Conservation (phyloP, 2,888 invertebrate genomes). For the Scaeva pyrastri region DNA sequence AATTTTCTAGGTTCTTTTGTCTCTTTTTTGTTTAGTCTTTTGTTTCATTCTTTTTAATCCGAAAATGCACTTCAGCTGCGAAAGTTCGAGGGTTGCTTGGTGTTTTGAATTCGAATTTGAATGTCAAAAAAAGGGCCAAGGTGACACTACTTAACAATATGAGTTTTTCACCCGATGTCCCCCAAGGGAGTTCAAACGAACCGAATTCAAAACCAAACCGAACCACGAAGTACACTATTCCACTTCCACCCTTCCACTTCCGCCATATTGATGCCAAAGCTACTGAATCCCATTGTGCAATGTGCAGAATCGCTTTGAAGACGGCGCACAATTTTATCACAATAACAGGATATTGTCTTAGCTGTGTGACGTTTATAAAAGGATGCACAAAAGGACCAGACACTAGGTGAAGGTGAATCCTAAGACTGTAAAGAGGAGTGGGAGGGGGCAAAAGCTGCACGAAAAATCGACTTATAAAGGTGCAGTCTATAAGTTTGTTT, state of each 20-base stretch:
- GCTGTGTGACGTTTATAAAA: neutral
- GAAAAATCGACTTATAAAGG: too few relatives aligned
- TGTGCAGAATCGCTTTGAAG: slow-evolving; percentile 12
- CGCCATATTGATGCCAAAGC: slow-evolving; percentile 26
- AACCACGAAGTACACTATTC: neutral
- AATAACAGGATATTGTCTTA: slow-evolving; percentile 24
- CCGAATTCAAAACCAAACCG: too few relatives aligned
- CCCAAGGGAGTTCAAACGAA: neutral
- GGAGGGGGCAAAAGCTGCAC: too few relatives aligned
- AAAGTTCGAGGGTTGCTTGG: neutral
- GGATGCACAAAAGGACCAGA: neutral
- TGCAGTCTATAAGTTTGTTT: too few relatives aligned
- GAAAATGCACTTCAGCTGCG: slow-evolving; percentile 58
- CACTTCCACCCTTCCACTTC: too few relatives aligned
- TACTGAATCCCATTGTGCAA: slow-evolving; percentile 36
- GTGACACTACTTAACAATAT: slow-evolving; percentile 68
- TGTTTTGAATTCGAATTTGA: neutral
- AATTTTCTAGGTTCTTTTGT: neutral
- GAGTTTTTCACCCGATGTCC: slow-evolving; percentile 46
- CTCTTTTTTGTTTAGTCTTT: neutral
- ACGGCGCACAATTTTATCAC: slow-evolving; percentile 24
- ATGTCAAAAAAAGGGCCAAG: slow-evolving; percentile 56
- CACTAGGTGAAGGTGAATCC: too few relatives aligned
- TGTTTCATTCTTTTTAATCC: slow-evolving; percentile 37
- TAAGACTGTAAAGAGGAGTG: too few relatives aligned